phyloP scores from a whole-genome alignment of 2,888 invertebrate genomes.

The Ophonus ardosiacus region DNA sequence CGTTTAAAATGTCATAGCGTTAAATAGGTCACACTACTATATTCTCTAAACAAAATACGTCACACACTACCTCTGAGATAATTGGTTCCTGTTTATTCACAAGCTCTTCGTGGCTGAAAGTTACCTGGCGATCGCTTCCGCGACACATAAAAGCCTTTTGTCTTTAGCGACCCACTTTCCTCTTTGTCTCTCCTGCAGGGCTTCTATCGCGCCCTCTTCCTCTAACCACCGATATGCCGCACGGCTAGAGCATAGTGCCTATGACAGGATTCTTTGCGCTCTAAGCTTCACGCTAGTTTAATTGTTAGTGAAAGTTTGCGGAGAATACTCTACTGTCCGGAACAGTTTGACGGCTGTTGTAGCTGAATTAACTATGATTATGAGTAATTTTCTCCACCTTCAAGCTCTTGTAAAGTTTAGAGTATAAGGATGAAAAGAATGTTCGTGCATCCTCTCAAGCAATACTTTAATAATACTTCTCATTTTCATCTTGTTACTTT shows the following conservation, averaged over 20 bases:
- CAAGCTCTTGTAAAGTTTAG: background rate
- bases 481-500: background rate
- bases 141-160: slow-evolving; percentile 54
- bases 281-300: slow-evolving; percentile 12
- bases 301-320: slow-evolving; percentile 45
- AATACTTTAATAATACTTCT: background rate
- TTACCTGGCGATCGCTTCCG: slow-evolving; percentile 61
- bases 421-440: background rate
- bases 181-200: background rate
- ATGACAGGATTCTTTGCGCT: slow-evolving; percentile 41
- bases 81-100: slow-evolving; percentile 70
- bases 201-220: background rate
- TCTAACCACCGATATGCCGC: slow-evolving; percentile 14
- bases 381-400: slow-evolving; percentile 23
- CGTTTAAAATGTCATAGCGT: background rate
- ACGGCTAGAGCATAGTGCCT: slow-evolving; percentile 29
- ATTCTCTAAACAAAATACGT: slow-evolving; percentile 17
- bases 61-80: slow-evolving; percentile 66
- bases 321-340: slow-evolving; percentile 31
- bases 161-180: slow-evolving; percentile 42
- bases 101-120: slow-evolving; percentile 39
- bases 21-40: background rate
- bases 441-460: background rate
- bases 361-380: slow-evolving; percentile 40
- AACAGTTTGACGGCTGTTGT: slow-evolving; percentile 34